Evolutionary conservation across 2,888 invertebrate species (phyloP).

Genomic region (Pristionchus arcanus): DNA sequence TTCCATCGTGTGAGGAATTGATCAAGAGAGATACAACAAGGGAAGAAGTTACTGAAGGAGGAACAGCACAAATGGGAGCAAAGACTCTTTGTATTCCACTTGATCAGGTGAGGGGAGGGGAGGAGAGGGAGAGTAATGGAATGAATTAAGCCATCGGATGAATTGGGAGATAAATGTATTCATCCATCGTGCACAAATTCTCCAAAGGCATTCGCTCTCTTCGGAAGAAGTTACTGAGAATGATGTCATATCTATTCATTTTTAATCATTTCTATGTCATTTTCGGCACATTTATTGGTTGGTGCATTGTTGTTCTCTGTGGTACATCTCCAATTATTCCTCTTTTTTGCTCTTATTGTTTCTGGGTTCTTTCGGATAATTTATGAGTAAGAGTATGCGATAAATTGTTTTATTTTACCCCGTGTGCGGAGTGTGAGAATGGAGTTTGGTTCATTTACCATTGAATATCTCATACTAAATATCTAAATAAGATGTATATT

Average conservation of each 20-base stretch:
- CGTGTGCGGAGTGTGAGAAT: neutral
- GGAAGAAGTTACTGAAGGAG: slow-evolving; percentile 61
- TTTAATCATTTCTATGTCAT: neutral
- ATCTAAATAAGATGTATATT: neutral
- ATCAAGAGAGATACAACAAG: slow-evolving; percentile 89
- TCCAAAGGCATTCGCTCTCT: slow-evolving; percentile 91
- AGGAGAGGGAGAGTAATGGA: neutral
- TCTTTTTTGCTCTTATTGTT: neutral
- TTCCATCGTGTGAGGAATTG: slow-evolving; percentile 90
- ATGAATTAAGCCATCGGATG: slow-evolving; percentile 62
- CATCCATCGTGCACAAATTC: slow-evolving; percentile 89
- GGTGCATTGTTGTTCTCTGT: slow-evolving; percentile 11
- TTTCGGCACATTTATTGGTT: neutral
- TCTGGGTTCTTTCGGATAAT: neutral
- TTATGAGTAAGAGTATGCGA: neutral
- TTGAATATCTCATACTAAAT: neutral
- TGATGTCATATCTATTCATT: neutral
- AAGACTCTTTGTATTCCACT: slow-evolving; percentile 98
- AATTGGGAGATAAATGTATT: slow-evolving; percentile 86
- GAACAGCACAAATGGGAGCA: slow-evolving; percentile 89
- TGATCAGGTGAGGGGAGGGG: slow-evolving; percentile 85
- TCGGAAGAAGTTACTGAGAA: slow-evolving; percentile 93
- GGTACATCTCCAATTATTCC: neutral
- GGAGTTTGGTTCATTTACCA: neutral
- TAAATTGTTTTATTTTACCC: slow-evolving; percentile 18